A percentile compares a stretch with the other conserved stretches of the same genome.
phyloP scores from a whole-genome alignment of 2,888 invertebrate species.

The Xiphydria camelus region DNA sequence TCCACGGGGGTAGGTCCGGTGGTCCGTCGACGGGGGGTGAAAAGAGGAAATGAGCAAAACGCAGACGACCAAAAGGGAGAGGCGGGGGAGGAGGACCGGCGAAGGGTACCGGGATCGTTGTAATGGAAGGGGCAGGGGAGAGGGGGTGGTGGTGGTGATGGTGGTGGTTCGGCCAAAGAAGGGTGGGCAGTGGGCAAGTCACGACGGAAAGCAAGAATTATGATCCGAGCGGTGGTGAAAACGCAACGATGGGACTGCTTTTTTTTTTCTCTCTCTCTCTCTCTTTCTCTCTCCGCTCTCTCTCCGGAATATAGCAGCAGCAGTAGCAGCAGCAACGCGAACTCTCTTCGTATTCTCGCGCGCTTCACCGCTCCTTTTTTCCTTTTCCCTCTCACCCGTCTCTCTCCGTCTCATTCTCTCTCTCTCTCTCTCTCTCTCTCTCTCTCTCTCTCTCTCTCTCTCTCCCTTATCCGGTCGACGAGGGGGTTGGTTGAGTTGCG shows the following conservation, averaged over 20 bases:
- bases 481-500: background rate
- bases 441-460: conserved; percentile 15
- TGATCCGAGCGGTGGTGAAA: conserved; percentile 39
- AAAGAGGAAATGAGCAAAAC: conserved; percentile 30
- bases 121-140: conserved; percentile 4
- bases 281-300: no score
- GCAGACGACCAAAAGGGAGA: conserved; percentile 18
- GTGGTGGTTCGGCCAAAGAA: conserved; percentile 22
- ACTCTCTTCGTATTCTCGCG: conserved; percentile 17
- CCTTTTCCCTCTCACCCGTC: conserved; percentile 7
- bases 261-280: no score
- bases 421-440: conserved; percentile 15
- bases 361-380: conserved; percentile 15
- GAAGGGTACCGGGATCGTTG: conserved; percentile 15
- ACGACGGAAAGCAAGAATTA: conserved; percentile 36
- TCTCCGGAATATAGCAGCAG: no score
- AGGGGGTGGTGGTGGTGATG: no score
- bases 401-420: no score
- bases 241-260: conserved; percentile 37
- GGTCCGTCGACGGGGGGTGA: conserved; percentile 27
- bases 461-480: conserved; percentile 11
- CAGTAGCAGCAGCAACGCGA: no score
- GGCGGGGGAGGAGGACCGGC: conserved; percentile 25
- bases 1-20: conserved; percentile 26
- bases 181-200: conserved; percentile 32